Conservation (phyloP, 1,140 invertebrate genomes). For the Manduca sexta region DNA sequence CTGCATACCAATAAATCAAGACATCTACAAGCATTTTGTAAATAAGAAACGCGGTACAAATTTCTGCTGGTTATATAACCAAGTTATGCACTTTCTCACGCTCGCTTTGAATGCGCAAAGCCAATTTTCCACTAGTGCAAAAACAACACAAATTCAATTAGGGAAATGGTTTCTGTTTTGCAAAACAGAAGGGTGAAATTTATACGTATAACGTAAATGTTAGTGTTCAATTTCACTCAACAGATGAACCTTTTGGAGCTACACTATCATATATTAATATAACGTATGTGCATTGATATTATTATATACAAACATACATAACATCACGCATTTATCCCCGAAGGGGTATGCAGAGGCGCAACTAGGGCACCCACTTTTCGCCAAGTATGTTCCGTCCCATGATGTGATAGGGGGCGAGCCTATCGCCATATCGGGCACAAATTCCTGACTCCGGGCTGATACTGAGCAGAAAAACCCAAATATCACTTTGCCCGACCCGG, state of each 20-base stretch:
- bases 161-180: constrained; percentile 49
- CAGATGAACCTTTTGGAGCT: constrained; percentile 19
- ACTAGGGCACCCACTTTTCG: too few relatives aligned
- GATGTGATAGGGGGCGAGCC: too few relatives aligned
- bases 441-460: too few relatives aligned
- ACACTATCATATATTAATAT: too few relatives aligned
- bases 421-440: too few relatives aligned
- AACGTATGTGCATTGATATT: too few relatives aligned
- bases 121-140: constrained; percentile 57
- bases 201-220: constrained; percentile 41
- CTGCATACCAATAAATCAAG: neutral
- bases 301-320: too few relatives aligned
- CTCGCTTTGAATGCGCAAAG: constrained; percentile 46
- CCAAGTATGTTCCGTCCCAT: too few relatives aligned
- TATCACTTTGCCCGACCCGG: too few relatives aligned
- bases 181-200: constrained; percentile 32
- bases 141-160: constrained; percentile 69
- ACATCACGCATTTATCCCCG: too few relatives aligned
- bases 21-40: constrained; percentile 10
- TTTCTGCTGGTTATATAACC: constrained; percentile 29
- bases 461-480: too few relatives aligned
- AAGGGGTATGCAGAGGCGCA: too few relatives aligned
- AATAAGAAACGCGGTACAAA: constrained; percentile 14
- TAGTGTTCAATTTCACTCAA: constrained; percentile 30
- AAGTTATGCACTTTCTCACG: constrained; percentile 58